A percentile compares a stretch with the other conserved stretches of the same genome.
phyloP scores from a whole-genome alignment of 2,113 vertebrate genomes.

The Channa argus region DNA sequence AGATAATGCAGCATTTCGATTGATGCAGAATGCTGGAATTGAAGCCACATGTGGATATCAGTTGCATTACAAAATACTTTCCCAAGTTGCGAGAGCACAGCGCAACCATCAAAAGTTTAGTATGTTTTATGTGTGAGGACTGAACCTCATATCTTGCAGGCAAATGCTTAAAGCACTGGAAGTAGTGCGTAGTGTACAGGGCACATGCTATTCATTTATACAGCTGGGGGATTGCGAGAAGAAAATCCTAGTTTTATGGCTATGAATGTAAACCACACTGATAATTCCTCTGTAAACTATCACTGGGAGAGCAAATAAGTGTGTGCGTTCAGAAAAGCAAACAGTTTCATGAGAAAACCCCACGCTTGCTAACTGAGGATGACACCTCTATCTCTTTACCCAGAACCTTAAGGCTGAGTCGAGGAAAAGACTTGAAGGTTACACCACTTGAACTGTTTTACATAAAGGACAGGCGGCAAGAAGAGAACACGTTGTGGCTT shows the following conservation, averaged over 20 bases:
- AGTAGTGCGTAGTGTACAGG: slow-evolving; percentile 38
- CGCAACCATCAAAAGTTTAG: slow-evolving; percentile 37
- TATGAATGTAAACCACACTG: slow-evolving; percentile 66
- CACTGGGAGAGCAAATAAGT: slow-evolving; percentile 58
- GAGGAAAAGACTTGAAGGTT: slow-evolving; percentile 71
- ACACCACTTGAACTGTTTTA: slow-evolving; percentile 73
- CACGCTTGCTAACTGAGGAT: slow-evolving; percentile 49
- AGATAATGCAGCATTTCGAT: slow-evolving; percentile 68
- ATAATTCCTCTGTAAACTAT: slow-evolving; percentile 70
- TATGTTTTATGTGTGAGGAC: slow-evolving; percentile 67
- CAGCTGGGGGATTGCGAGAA: slow-evolving; percentile 69
- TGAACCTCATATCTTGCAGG: slow-evolving; percentile 56
- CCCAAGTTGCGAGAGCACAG: slow-evolving; percentile 70
- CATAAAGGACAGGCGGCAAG: slow-evolving; percentile 65
- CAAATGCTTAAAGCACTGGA: slow-evolving; percentile 51
- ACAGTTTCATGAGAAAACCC: slow-evolving; percentile 76
- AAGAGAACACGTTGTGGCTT: slow-evolving; percentile 76
- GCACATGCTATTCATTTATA: slow-evolving; percentile 72
- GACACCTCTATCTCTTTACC: slow-evolving; percentile 77
- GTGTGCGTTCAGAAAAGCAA: slow-evolving; percentile 54
- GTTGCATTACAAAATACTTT: slow-evolving; percentile 79
- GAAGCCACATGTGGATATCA: slow-evolving; percentile 81
- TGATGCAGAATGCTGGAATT: slow-evolving; percentile 73
- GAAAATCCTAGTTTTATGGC: slow-evolving; percentile 63
- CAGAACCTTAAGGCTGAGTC: slow-evolving; percentile 58